phyloP scores from a whole-genome alignment of 2,888 invertebrate species.

The Metallyticus violacea region DNA sequence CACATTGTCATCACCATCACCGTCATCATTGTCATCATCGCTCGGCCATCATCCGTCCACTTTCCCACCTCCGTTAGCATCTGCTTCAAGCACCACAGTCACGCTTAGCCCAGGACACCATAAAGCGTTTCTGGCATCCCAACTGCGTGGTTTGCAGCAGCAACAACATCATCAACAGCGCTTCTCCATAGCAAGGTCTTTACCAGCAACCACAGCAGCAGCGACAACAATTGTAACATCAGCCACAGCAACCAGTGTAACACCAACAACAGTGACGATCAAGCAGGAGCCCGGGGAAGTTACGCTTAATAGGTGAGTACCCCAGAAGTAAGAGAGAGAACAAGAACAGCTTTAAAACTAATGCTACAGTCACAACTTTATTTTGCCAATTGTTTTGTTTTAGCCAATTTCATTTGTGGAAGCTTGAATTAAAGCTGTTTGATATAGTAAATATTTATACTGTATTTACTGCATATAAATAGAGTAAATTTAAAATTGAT shows the following conservation, averaged over 20 bases:
- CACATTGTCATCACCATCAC: not conserved
- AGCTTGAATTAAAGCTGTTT: too few relatives aligned
- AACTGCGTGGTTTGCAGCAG: not conserved
- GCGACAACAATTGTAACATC: not conserved
- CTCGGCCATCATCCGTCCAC: slow-evolving; percentile 11
- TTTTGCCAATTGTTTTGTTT: too few relatives aligned
- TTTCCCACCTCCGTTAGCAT: slow-evolving; percentile 3
- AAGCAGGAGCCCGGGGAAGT: slow-evolving; percentile 28
- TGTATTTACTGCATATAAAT: too few relatives aligned
- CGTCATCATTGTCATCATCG: not conserved
- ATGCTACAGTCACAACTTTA: too few relatives aligned
- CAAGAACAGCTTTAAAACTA: too few relatives aligned
- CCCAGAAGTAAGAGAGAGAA: too few relatives aligned
- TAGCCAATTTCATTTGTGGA: too few relatives aligned
- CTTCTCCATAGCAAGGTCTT: not conserved
- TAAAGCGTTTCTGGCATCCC: not conserved
- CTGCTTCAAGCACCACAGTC: slow-evolving; percentile 6
- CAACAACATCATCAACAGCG: not conserved
- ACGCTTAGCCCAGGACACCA: not conserved
- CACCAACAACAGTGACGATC: slow-evolving; percentile 10
- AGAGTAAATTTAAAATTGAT: too few relatives aligned
- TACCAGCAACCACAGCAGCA: not conserved
- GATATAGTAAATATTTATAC: too few relatives aligned
- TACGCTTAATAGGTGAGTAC: slow-evolving; percentile 30
- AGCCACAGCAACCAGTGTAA: not conserved